Base-by-base conservation (phyloP, 2,113 vertebrate genomes). In the Thalassarche chlororhynchos region DNA sequence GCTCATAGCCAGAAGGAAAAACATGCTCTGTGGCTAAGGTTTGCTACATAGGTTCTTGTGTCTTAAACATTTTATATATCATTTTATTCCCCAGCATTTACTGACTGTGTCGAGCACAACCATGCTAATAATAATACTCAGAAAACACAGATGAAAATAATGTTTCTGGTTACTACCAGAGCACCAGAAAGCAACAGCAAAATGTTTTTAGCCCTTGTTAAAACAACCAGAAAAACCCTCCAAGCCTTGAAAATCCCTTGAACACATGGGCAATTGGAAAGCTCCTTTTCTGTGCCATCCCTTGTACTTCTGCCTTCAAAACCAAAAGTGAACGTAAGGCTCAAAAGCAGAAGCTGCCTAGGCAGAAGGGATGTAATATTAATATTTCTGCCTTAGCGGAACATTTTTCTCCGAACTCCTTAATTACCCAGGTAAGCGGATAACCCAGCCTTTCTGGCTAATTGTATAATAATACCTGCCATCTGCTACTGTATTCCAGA, bases 401-500 rank as follows among this genome's bases (percentile, higher is more conserved):
- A 47, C 21, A 1, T 69, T 89, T 79, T 83, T 54, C 54, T 66
- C 66, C 42, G 17, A 62, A 62, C 54, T 83, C 66, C 61, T 87
- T 87, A 77, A 94, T 93, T 81, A 79, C 26, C 31, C 71, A 95
- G 88, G 93, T 92, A 79, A 60, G 90, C 20, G 6, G 66, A 36
- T 62, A 90, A 66, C 68, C 66, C 79, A 71, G 54, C 64, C 83
- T 83, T 25, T 28, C 74, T 49, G 86, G 60, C 85, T 94, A 82
- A 92, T 92, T 62, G 86, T 75, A 68, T 76, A 46, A 29, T 55
- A 70, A 42, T 62, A 80, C 60, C 91, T 86, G 76, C 95, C 97
- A 96, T 93, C 96, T 96, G 97, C 82, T 89, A 5, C 85, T 51
- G 46, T 24, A 7, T 44, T 42, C 54, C 75, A 69, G 87, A 80